Percentiles rank a stretch among this genome's conserved stretches.
These are phyloP conservation scores for Apotomis turbidana DNA, from an alignment of 2,888 invertebrate species.

Conservation along the genomic window DNA sequence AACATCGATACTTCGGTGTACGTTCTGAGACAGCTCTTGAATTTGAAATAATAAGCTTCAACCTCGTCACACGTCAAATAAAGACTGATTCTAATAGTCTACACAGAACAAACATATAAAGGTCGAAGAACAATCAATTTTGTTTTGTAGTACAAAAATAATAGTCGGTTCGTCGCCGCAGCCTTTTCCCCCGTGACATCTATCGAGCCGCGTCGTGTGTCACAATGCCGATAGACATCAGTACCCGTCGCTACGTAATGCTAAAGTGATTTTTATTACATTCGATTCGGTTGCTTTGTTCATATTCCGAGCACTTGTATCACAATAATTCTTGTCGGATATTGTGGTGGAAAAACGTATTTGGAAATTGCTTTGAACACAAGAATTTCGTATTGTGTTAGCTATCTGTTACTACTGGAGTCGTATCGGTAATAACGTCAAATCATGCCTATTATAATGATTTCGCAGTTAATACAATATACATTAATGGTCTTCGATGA, in stretches of 20 bases:
- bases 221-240: constrained; percentile 79
- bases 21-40: constrained; percentile 1
- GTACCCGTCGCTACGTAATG: constrained; percentile 76
- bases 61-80: constrained; percentile 26
- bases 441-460: constrained; percentile 16
- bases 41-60: constrained; percentile 21
- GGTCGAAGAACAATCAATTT: constrained; percentile 63
- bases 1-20: constrained; percentile 1
- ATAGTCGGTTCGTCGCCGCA: constrained; percentile 71
- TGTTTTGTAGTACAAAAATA: constrained; percentile 79
- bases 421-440: constrained; percentile 25
- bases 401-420: constrained; percentile 27
- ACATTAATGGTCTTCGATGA: constrained; percentile 12
- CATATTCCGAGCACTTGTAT: constrained; percentile 67
- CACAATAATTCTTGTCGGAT: constrained; percentile 64
- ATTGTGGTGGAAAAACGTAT: constrained; percentile 65
- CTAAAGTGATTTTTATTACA: constrained; percentile 83
- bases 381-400: constrained; percentile 26
- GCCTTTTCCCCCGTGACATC: constrained; percentile 75
- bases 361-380: constrained; percentile 48
- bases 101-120: constrained; percentile 29
- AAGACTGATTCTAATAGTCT: constrained; percentile 25
- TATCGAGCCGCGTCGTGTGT: constrained; percentile 79
- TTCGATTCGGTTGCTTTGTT: constrained; percentile 81
- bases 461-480: constrained; percentile 8